A percentile compares a stretch with the other conserved stretches of the same genome.
These are phyloP conservation scores for Acanthoscelides obtectus DNA, from an alignment of 2,888 invertebrate species.

Conservation along the genomic window DNA sequence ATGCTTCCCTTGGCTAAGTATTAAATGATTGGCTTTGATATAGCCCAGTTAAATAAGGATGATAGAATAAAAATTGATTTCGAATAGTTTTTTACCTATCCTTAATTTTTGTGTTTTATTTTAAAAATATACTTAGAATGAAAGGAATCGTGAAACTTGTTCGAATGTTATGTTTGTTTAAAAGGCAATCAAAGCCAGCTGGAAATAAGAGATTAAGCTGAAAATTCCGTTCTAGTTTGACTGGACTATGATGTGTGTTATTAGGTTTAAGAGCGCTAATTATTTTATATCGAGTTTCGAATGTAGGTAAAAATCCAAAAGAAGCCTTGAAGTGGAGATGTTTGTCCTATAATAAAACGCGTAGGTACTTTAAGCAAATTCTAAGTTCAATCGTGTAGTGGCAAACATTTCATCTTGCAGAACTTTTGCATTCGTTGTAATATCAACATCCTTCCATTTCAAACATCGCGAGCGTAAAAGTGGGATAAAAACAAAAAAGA, in stretches of 20 bases:
- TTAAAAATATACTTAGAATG: too few species aligned
- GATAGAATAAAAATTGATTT: background rate
- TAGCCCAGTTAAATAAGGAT: background rate
- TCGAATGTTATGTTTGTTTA: too few species aligned
- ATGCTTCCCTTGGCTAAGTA: background rate
- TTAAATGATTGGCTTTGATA: background rate
- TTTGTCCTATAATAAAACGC: too few species aligned
- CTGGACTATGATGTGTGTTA: background rate
- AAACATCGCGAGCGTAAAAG: background rate
- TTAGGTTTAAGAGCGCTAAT: background rate
- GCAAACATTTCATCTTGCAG: background rate
- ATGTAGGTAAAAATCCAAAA: background rate
- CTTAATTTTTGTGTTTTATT: too few species aligned
- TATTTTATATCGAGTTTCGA: background rate
- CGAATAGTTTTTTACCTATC: background rate
- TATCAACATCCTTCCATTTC: background rate
- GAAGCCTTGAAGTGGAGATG: background rate
- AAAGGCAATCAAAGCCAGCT: too few species aligned
- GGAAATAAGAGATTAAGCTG: too few species aligned
- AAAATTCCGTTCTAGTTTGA: background rate
- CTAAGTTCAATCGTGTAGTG: too few species aligned
- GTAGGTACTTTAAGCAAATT: too few species aligned
- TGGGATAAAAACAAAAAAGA: background rate
- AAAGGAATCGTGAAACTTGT: too few species aligned
- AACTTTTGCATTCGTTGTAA: background rate